A percentile compares a stretch with the other conserved stretches of the same genome.
phyloP scores from a whole-genome alignment of 2,113 vertebrate species.

The Cynoglossus semilaevis region DNA sequence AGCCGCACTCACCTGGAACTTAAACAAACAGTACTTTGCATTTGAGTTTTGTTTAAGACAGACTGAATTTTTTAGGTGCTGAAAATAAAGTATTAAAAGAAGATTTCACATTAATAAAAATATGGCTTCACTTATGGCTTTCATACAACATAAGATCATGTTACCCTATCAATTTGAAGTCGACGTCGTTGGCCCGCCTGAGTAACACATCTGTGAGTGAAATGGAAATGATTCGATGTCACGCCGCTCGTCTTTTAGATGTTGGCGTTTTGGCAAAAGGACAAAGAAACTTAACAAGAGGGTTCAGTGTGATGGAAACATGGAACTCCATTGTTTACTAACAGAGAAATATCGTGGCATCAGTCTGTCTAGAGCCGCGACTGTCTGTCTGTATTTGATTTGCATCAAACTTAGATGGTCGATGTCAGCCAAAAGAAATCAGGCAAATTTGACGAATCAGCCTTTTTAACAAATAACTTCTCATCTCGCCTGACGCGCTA shows the following conservation, averaged over 20 bases:
- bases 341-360: constrained; percentile 27
- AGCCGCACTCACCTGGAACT: background rate
- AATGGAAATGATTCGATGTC: constrained; percentile 6
- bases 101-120: background rate
- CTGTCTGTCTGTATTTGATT: constrained; percentile 10
- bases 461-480: constrained; percentile 29
- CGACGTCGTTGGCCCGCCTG: background rate
- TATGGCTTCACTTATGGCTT: background rate
- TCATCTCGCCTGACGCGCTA: constrained; percentile 20
- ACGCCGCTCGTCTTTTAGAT: constrained; percentile 14
- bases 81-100: background rate
- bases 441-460: constrained; percentile 4
- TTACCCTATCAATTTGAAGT: background rate
- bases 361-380: background rate
- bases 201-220: background rate
- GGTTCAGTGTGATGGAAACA: constrained; percentile 24
- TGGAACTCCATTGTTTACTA: constrained; percentile 6
- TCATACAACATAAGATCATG: background rate
- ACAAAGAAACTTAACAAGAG: constrained; percentile 23
- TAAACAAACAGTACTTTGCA: background rate
- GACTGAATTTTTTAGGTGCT: background rate
- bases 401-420: constrained; percentile 5
- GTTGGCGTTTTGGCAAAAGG: constrained; percentile 14
- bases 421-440: constrained; percentile 21
- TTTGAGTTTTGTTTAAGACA: background rate